phyloP scores from a whole-genome alignment of 1,140 invertebrate species.

The Rhyacophila brunnea region DNA sequence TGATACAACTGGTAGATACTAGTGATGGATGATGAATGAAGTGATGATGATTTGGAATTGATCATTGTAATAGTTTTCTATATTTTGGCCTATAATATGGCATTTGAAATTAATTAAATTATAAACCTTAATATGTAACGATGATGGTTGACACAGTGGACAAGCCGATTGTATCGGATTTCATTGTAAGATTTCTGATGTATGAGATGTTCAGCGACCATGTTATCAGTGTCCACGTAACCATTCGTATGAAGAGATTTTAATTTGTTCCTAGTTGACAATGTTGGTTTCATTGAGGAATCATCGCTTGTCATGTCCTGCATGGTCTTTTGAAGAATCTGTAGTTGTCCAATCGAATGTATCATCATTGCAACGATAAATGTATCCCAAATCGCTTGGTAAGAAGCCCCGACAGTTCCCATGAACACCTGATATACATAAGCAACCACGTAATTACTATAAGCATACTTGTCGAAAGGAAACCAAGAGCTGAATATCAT shows the following conservation, averaged over 20 bases:
- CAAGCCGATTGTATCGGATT: constrained; percentile 14
- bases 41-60: neutral
- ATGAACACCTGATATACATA: constrained; percentile 30
- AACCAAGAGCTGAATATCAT: constrained; percentile 38
- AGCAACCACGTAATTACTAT: constrained; percentile 22
- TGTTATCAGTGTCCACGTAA: too few relatives aligned
- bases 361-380: constrained; percentile 34
- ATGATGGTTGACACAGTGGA: constrained; percentile 36
- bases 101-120: neutral
- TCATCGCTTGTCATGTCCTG: constrained; percentile 16
- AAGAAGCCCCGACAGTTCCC: constrained; percentile 28
- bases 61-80: neutral
- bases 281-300: neutral
- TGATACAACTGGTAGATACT: too few relatives aligned
- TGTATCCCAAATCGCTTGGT: constrained; percentile 33
- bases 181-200: neutral
- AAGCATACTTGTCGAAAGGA: constrained; percentile 33
- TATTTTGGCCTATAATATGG: neutral
- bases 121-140: constrained; percentile 19
- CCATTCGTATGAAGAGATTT: too few relatives aligned
- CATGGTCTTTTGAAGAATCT: constrained; percentile 29
- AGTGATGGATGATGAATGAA: neutral
- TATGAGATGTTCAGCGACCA: too few relatives aligned
- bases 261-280: neutral
- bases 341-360: constrained; percentile 32